phyloP scores from a whole-genome alignment of 2,888 invertebrate species.

The Heliconius sara region DNA sequence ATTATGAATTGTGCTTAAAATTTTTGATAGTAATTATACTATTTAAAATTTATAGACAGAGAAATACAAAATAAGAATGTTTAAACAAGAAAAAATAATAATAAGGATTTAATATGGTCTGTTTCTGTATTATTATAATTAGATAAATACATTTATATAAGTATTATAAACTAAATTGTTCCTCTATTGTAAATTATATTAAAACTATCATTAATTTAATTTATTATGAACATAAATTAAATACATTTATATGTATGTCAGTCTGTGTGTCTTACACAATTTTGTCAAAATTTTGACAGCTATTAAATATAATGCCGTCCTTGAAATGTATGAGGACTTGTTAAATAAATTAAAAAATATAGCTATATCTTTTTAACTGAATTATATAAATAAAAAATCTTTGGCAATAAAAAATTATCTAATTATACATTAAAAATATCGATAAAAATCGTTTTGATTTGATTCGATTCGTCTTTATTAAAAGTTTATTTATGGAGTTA shows the following conservation, averaged over 20 bases:
- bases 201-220: constrained; percentile 8
- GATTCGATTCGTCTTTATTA: not conserved
- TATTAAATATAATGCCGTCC: constrained; percentile 27
- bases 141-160: not conserved
- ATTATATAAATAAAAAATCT: not conserved
- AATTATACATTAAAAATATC: not conserved
- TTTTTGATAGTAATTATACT: not conserved
- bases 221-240: constrained; percentile 7
- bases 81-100: not conserved
- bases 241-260: not conserved
- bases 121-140: not conserved
- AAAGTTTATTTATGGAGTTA: not conserved
- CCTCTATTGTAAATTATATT: constrained; percentile 30
- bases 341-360: not conserved
- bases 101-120: not conserved
- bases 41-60: not conserved
- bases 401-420: not conserved
- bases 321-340: not conserved
- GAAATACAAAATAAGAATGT: not conserved
- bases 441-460: not conserved
- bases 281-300: constrained; percentile 8
- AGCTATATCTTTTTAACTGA: not conserved
- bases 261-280: not conserved
- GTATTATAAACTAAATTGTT: constrained; percentile 17
- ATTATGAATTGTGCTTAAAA: not conserved